Base-by-base conservation (phyloP, 1,140 invertebrate species). In the Pachyrhynchus sulphureomaculatus region DNA sequence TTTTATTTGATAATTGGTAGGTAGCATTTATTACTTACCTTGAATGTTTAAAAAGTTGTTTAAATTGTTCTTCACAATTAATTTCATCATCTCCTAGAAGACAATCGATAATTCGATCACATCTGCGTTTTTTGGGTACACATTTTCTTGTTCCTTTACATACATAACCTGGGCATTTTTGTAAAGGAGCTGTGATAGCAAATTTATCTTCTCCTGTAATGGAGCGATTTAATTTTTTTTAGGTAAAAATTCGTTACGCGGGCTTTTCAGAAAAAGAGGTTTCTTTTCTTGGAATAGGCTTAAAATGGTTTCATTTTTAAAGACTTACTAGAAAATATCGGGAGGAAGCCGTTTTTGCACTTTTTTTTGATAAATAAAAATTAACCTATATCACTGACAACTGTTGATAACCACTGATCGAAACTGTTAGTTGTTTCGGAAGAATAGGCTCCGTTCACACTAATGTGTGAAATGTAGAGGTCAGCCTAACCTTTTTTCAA, bases 71-170 rank as follows among this genome's bases (percentile, higher is more conserved):
- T 36, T 51, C 49, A 32, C 89, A 91, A 20, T 85, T 77, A 0
- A 83, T 67, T 79, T 93, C 90, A 78, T 92, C 91, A 72, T 91
- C 89, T 9, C 82, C 89, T 24, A 84, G 78, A 24, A 91, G 73
- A 65, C 91, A 93, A 69, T 92, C 86, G 1, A 90, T 82, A 41
- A 83, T 78, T 68, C 82, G 81, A 70, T 92, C 85, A 72, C 90
- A 93, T 32, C 81, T 79, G 48, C 80, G 75, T 57, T 82, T 80
- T 37, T 77, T 78, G 0, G 86, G 77, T n/a, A 92, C 75, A 72
- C 90, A 93, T 72, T 81, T 82, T 24, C 83, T 72, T 12, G 66
- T 83, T 64, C 81, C 83, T 15, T 80, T 75, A 66, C 88, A 90
- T 23, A 78, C 78, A 65, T 85, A 86, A 2, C 88, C 88, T 0